Conservation (phyloP, 2,797 vertebrate genomes). For the Melanotaenia parkinsoni region DNA sequence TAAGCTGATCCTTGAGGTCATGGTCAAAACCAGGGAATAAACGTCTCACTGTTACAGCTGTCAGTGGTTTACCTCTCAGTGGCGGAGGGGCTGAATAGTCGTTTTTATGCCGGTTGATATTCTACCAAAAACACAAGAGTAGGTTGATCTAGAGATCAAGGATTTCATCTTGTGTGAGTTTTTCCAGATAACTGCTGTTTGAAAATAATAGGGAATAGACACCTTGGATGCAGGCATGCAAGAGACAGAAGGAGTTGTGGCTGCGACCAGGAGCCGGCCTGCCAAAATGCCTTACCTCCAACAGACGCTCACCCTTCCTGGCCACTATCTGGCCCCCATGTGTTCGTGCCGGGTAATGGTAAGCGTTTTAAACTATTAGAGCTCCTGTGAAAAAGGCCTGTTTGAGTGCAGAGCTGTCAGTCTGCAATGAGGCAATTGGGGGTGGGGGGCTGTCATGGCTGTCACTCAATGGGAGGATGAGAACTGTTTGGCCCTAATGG, state of each 20-base stretch:
- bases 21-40: constrained; percentile 67
- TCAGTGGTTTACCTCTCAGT: constrained; percentile 68
- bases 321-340: constrained; percentile 60
- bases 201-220: constrained; percentile 60
- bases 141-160: constrained; percentile 68
- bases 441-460: constrained; percentile 92
- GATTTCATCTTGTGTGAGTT: constrained; percentile 61
- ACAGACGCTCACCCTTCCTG: constrained; percentile 31
- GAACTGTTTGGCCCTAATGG: constrained; percentile 97
- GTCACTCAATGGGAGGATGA: constrained; percentile 97
- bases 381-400: constrained; percentile 92
- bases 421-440: constrained; percentile 89
- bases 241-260: constrained; percentile 44
- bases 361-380: constrained; percentile 98
- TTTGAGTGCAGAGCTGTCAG: constrained; percentile 93
- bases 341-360: constrained; percentile 94
- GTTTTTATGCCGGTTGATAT: constrained; percentile 67
- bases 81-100: constrained; percentile 63
- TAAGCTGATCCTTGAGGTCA: constrained; percentile 70
- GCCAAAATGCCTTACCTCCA: constrained; percentile 51
- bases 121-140: constrained; percentile 38
- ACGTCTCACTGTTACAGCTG: constrained; percentile 70
- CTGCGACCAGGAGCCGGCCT: constrained; percentile 55
- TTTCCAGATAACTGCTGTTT: constrained; percentile 65
- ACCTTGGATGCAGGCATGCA: constrained; percentile 27